Conservation (phyloP, 23 tunicate genomes). For the Trididemnum clinides region DNA sequence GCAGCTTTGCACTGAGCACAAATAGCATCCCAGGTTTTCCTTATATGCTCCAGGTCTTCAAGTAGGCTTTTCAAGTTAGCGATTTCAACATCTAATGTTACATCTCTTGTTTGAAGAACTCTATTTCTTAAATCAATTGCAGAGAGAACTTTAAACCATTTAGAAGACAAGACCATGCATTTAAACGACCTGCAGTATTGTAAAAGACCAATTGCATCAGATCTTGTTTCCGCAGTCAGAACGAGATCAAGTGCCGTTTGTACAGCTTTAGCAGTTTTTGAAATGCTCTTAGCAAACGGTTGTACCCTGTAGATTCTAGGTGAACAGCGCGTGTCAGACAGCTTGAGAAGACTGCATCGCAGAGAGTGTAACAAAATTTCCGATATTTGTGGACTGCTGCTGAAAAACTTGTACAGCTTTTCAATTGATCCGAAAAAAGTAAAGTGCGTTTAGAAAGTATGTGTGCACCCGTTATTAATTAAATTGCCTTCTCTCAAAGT, state of each 20-base stretch:
- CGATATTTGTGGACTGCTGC: not conserved
- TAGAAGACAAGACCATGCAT: not conserved
- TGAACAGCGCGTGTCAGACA: not conserved
- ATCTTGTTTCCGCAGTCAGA: not conserved
- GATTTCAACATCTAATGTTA: not conserved
- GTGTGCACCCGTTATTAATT: too few species aligned
- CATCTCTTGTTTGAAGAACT: not conserved
- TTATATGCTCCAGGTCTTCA: not conserved
- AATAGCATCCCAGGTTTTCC: not conserved
- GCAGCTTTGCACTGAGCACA: not conserved
- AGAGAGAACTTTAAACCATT: not conserved
- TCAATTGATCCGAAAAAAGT: not conserved
- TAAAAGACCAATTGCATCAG: not conserved
- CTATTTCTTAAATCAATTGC: slow-evolving; percentile 3
- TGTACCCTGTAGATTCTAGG: not conserved
- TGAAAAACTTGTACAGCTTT: not conserved
- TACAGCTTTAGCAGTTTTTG: not conserved
- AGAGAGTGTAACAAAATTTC: not conserved
- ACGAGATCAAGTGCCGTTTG: not conserved
- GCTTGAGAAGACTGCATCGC: not conserved
- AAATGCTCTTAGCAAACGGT: not conserved
- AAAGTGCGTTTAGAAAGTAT: too few species aligned
- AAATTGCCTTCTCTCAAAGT: too few species aligned
- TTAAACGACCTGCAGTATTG: not conserved
- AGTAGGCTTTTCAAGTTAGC: not conserved